Evolutionary conservation across 2,113 vertebrate genomes (phyloP).

Genomic region (Canis aureus): DNA sequence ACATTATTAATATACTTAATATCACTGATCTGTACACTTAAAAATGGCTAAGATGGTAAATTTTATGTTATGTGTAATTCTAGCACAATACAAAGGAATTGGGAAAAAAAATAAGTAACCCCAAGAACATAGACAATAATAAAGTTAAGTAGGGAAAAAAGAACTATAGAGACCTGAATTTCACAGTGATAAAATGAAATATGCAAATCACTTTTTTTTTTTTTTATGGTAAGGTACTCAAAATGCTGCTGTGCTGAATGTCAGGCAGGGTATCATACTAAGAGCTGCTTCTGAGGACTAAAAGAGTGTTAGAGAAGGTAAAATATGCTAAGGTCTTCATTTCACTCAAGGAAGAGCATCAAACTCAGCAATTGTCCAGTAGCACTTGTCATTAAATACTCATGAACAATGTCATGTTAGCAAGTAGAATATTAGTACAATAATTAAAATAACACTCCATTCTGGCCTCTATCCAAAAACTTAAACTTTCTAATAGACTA

Average conservation of each 20-base stretch:
- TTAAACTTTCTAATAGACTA: not conserved
- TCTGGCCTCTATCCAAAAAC: not conserved
- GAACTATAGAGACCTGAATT: not conserved
- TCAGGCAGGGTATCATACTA: not conserved
- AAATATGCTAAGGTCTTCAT: not conserved
- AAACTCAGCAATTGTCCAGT: not conserved
- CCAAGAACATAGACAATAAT: not conserved
- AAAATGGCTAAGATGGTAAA: not conserved
- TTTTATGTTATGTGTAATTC: not conserved
- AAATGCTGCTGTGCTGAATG: not conserved
- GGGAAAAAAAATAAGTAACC: not conserved
- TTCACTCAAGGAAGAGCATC: not conserved
- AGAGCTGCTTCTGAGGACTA: not conserved
- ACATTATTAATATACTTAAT: not conserved
- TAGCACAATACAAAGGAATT: not conserved
- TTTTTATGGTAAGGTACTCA: not conserved
- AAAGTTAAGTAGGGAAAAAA: not conserved
- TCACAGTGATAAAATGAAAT: not conserved
- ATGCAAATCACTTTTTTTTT: not conserved
- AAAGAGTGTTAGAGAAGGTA: not conserved
- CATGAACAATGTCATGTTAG: not conserved
- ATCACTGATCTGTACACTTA: not conserved
- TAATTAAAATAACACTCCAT: not conserved
- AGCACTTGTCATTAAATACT: not conserved
- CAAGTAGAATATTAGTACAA: not conserved